Evolutionary conservation across 2,888 invertebrate genomes (phyloP).

Genomic region (Parnassius smintheus): DNA sequence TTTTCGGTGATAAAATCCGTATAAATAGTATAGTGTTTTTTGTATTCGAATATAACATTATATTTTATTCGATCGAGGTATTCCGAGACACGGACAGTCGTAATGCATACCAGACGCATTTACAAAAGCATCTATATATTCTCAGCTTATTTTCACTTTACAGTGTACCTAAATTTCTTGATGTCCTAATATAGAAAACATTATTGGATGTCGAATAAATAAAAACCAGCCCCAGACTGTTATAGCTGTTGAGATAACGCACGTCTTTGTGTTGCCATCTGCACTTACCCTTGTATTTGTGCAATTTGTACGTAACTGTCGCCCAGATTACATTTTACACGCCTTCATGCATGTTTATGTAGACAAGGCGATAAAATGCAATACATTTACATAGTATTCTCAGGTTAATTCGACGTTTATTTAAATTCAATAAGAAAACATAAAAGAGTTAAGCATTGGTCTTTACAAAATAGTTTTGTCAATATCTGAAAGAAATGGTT

Average conservation of each 20-base stretch:
- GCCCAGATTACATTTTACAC: conserved; percentile 2
- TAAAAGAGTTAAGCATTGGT: neutral
- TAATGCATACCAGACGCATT: no score
- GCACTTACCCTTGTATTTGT: neutral
- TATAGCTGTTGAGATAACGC: neutral
- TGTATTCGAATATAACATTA: no score
- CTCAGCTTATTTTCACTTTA: neutral
- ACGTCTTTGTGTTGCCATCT: neutral
- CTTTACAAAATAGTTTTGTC: neutral
- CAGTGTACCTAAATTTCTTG: neutral
- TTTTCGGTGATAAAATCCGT: no score
- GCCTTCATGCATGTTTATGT: neutral
- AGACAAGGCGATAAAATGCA: neutral
- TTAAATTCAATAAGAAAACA: neutral
- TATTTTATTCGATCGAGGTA: no score
- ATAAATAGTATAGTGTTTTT: no score
- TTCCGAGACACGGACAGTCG: no score
- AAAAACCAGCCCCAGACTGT: neutral
- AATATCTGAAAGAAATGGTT: neutral
- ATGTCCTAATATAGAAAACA: neutral
- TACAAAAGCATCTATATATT: neutral
- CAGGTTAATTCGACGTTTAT: neutral
- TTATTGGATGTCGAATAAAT: neutral
- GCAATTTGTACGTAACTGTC: neutral
- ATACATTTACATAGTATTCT: neutral